A percentile compares a stretch with the other conserved stretches of the same genome.
phyloP scores from a whole-genome alignment of 2,797 vertebrate species.

The Amphiprion clarkii region DNA sequence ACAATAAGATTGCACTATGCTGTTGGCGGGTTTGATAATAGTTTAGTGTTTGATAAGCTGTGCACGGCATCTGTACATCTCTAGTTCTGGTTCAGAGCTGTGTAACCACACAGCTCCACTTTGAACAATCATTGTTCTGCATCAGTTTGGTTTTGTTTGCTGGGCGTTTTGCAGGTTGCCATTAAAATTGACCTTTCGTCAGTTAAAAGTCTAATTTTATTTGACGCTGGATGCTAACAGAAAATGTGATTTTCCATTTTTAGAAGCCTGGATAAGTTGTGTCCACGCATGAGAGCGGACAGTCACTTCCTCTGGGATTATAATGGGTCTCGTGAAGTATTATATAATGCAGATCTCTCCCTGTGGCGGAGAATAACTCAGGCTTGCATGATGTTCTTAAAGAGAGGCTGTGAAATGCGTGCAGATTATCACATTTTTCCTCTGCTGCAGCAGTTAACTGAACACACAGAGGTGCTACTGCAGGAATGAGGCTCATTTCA shows the following conservation, averaged over 20 bases:
- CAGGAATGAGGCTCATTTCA: background rate
- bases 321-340: conserved; percentile 57
- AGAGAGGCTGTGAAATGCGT: conserved; percentile 1
- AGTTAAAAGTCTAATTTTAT: background rate
- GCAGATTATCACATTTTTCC: background rate
- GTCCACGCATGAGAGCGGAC: background rate
- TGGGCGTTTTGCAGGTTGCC: background rate
- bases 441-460: no score
- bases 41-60: conserved; percentile 9
- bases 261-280: conserved; percentile 15
- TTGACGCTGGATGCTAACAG: background rate
- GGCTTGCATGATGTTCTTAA: conserved; percentile 33
- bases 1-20: background rate
- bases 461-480: background rate
- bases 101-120: no score
- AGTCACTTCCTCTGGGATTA: conserved; percentile 41
- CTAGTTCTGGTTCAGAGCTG: background rate
- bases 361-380: conserved; percentile 43
- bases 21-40: conserved; percentile 8
- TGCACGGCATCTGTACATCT: background rate
- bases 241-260: conserved; percentile 16
- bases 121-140: background rate
- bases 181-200: background rate
- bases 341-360: conserved; percentile 70
- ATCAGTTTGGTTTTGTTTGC: background rate